These are phyloP conservation scores for Ctenosaura bakeri DNA, from an alignment of 2,797 vertebrate genomes.

Conservation along the genomic window DNA sequence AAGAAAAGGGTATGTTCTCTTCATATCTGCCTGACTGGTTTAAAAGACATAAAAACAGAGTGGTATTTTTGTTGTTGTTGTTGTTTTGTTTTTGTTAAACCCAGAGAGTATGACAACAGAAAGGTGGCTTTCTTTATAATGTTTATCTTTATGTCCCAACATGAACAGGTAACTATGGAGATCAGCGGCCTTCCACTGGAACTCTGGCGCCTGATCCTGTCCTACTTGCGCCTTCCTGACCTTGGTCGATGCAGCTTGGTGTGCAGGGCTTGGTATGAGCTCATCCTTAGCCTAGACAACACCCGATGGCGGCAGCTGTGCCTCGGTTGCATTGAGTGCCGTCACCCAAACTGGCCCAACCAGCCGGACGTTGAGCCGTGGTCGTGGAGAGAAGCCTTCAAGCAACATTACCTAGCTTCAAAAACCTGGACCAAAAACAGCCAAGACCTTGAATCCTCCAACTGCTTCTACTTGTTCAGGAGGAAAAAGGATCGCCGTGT, in stretches of 20 bases:
- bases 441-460: constrained; percentile 84
- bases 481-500: constrained; percentile 85
- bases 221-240: constrained; percentile 88
- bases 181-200: constrained; percentile 84
- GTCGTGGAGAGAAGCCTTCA: constrained; percentile 90
- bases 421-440: constrained; percentile 89
- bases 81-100: background rate
- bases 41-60: background rate
- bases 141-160: background rate
- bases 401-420: constrained; percentile 87
- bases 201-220: constrained; percentile 90
- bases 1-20: no score
- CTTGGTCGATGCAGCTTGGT: constrained; percentile 91
- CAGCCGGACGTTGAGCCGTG: constrained; percentile 84
- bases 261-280: constrained; percentile 88
- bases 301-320: constrained; percentile 93
- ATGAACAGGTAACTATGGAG: constrained; percentile 82
- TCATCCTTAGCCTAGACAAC: constrained; percentile 91
- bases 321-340: constrained; percentile 85
- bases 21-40: no score
- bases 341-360: constrained; percentile 92
- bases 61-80: no score
- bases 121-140: background rate
- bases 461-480: constrained; percentile 88
- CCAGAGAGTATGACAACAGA: no score